phyloP scores from a whole-genome alignment of 2,113 vertebrate genomes.

The Tympanuchus pallidicinctus region DNA sequence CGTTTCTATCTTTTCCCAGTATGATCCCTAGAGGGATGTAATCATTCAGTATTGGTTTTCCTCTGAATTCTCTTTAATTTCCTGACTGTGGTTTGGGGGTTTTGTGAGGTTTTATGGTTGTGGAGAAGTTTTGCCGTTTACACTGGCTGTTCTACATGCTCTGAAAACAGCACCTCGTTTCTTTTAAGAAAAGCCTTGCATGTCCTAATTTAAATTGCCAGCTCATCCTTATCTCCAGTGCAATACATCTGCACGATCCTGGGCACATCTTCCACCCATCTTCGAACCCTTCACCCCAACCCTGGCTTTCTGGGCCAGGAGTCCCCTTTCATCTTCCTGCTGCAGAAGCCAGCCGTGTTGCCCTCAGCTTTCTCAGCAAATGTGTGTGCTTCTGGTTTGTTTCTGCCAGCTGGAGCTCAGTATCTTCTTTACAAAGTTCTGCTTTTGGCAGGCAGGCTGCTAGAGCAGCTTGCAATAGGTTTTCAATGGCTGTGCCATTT shows the following conservation, averaged over 20 bases:
- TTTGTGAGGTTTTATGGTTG: constrained; percentile 21
- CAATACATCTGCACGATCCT: not conserved
- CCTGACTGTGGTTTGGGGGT: constrained; percentile 53
- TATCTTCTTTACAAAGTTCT: constrained; percentile 25
- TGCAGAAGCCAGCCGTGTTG: not conserved
- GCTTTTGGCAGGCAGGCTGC: not conserved
- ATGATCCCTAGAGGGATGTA: constrained; percentile 55
- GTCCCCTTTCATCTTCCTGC: not conserved
- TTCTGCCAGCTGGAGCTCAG: constrained; percentile 50
- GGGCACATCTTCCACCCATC: not conserved
- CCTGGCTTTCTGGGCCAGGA: not conserved
- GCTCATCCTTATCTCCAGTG: not conserved
- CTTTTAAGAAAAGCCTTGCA: constrained; percentile 48
- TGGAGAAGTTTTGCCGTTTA: constrained; percentile 31
- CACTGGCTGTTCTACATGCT: constrained; percentile 15
- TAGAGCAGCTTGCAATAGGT: not conserved
- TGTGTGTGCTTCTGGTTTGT: not conserved
- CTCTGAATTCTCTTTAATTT: constrained; percentile 59
- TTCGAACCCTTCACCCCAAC: not conserved
- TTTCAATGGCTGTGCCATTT: constrained; percentile 27
- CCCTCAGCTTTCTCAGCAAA: not conserved
- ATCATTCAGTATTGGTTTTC: constrained; percentile 5
- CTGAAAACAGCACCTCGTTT: constrained; percentile 24
- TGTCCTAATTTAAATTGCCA: constrained; percentile 30
- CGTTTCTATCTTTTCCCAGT: constrained; percentile 43